Percentiles rank a stretch among this genome's conserved stretches.
Conservation (phyloP, 2,888 invertebrate genomes). For the Eulithis testata region DNA sequence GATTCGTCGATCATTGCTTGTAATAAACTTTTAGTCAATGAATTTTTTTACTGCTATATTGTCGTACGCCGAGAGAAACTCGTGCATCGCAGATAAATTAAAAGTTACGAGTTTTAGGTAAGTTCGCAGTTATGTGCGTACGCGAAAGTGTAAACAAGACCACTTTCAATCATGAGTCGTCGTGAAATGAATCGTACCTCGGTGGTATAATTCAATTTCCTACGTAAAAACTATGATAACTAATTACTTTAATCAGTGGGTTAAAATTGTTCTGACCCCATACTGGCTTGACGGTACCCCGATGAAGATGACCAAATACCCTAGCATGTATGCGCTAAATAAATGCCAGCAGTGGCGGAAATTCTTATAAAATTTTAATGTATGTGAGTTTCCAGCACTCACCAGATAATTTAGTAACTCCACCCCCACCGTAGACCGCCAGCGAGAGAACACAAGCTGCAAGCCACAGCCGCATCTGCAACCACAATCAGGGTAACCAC, state of each 20-base stretch:
- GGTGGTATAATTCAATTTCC: too few species aligned
- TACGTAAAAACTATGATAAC: too few species aligned
- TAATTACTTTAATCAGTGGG: too few species aligned
- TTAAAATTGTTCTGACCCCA: too few species aligned
- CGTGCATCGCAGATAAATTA: conserved; percentile 23
- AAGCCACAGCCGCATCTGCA: conserved; percentile 59
- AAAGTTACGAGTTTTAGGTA: conserved; percentile 14
- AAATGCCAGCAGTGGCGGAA: too few species aligned
- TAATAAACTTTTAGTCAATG: too few species aligned
- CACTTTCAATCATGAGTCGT: conserved; percentile 36
- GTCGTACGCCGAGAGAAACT: conserved; percentile 26
- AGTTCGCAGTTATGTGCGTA: conserved; percentile 15
- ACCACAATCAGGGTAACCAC: not conserved
- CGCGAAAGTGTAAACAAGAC: conserved; percentile 38
- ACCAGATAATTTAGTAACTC: conserved; percentile 67
- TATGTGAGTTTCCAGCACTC: conserved; percentile 23
- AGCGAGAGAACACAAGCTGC: conserved; percentile 47
- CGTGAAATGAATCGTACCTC: conserved; percentile 10
- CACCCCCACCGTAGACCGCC: conserved; percentile 58
- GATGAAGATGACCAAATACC: too few species aligned
- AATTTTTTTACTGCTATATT: not conserved
- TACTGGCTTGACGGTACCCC: too few species aligned
- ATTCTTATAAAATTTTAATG: too few species aligned
- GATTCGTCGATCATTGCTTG: too few species aligned
- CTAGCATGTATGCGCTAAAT: too few species aligned